Conservation (phyloP, 2,113 vertebrate genomes). For the Climacteris rufus region DNA sequence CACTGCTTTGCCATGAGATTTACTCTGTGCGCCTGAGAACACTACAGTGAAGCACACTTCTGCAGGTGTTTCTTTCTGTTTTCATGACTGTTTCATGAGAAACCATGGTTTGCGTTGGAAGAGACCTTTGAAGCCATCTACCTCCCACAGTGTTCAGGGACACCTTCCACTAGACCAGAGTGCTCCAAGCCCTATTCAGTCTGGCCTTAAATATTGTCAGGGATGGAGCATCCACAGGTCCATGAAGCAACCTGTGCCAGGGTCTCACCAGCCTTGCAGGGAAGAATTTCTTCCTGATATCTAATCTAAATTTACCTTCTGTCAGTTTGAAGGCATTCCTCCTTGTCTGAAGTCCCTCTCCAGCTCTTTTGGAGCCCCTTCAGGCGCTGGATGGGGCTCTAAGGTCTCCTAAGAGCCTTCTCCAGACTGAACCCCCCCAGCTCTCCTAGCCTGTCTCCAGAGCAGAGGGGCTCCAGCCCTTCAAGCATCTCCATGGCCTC, state of each 20-base stretch:
- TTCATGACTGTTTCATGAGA: not conserved
- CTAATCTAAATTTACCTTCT: not conserved
- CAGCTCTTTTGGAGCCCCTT: not conserved
- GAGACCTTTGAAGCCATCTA: not conserved
- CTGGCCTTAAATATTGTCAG: not conserved
- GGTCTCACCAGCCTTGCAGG: not conserved
- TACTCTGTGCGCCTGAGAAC: not conserved
- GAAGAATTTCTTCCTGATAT: not conserved
- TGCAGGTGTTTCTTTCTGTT: not conserved
- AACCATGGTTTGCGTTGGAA: not conserved
- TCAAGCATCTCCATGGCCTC: fast-evolving
- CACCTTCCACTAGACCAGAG: not conserved
- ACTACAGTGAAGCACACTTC: not conserved
- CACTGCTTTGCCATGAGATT: not conserved
- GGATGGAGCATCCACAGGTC: not conserved
- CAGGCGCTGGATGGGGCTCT: not conserved
- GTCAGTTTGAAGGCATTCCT: not conserved
- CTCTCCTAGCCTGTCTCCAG: not conserved
- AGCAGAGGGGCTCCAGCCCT: not conserved
- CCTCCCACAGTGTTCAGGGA: not conserved
- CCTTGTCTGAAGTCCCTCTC: not conserved
- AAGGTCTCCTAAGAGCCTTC: not conserved
- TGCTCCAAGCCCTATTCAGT: not conserved
- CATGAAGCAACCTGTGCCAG: not conserved
- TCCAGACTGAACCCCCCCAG: not conserved